Base-by-base conservation (phyloP, 2,888 invertebrate genomes). In the Epirrhoe tristata region DNA sequence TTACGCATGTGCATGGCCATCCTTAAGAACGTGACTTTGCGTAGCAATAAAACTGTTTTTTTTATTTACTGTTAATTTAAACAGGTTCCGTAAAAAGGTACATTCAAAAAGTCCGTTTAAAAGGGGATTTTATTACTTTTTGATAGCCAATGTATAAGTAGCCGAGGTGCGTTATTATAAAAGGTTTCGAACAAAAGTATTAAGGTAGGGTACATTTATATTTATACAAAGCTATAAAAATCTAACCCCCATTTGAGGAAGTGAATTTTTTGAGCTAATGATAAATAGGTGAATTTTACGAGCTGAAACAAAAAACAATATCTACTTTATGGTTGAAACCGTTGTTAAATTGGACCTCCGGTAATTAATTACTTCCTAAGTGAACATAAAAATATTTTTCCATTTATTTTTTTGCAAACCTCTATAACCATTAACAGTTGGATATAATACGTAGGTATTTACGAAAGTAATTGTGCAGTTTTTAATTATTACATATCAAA, bases 31-130 rank as follows among this genome's bases (percentile, higher is more conserved):
- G 75, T 74, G 71, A 71, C 74, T 77, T 71, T 68, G 66, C 70
- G 72, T 56, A 69, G 67, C 71, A 66, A 74, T 75, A 74, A 75
- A 75, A 61, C 62, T 73, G 73, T 73, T 76, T 67, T 76, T 76
- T 67, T 76, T 72, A 74, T 73, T 73, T 67, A 73, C 73, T 69
- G 73, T 74, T 74, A 70, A 73, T 71, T 71, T 69, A 69, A 74
- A 74, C 74, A 63, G 73, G 74, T 73, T 73, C 63, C 67, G 67
- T 72, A 71, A 74, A 73, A 73, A 66, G 67, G 72, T 68, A 63
- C 69, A 67, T 70, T 71, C 58, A 63, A 71, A 68, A 69, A 56
- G 62, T 63, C 63, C 60, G 65, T 71, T 71, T 74, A 68, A 74
- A 71, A 71, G 67, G 61, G 66, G 69, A 67, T 72, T 74, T 76